Evolutionary conservation across 2,888 invertebrate species (phyloP).

Genomic region (Dynastes hyllus): DNA sequence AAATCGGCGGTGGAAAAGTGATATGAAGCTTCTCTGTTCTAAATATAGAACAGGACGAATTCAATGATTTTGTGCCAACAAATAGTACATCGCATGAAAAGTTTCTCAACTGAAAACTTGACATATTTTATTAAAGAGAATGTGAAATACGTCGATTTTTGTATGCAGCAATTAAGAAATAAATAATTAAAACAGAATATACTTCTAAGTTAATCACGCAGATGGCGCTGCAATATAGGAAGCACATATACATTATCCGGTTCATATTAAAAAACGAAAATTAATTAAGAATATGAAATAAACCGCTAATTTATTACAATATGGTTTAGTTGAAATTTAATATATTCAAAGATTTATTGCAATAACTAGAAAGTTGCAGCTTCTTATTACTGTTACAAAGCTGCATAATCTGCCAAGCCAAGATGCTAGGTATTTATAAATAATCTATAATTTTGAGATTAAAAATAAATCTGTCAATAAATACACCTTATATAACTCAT

Average conservation of each 20-base stretch:
- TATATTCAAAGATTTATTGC: not conserved
- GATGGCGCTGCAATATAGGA: conserved; percentile 24
- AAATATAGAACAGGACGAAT: conserved; percentile 35
- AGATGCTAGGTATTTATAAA: conserved; percentile 9
- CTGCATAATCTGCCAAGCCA: not conserved
- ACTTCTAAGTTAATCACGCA: not conserved
- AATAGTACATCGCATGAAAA: conserved; percentile 42
- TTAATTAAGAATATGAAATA: not conserved
- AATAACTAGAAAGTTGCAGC: not conserved
- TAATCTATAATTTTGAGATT: conserved; percentile 15
- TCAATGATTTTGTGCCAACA: conserved; percentile 45
- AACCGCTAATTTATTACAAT: not conserved
- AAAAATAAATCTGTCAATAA: conserved; percentile 23
- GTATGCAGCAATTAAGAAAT: not conserved
- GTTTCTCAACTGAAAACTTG: conserved; percentile 2
- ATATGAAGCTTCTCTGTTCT: conserved; percentile 41
- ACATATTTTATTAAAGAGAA: conserved; percentile 1
- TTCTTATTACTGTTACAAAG: not conserved
- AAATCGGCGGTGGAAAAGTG: conserved; percentile 35
- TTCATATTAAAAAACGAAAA: not conserved
- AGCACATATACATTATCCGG: not conserved
- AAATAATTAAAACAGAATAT: not conserved
- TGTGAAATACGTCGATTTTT: conserved; percentile 4
- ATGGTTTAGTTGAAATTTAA: not conserved
- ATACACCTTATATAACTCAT: not conserved